phyloP scores from a whole-genome alignment of 2,888 invertebrate genomes.

The Hymenopus coronatus region DNA sequence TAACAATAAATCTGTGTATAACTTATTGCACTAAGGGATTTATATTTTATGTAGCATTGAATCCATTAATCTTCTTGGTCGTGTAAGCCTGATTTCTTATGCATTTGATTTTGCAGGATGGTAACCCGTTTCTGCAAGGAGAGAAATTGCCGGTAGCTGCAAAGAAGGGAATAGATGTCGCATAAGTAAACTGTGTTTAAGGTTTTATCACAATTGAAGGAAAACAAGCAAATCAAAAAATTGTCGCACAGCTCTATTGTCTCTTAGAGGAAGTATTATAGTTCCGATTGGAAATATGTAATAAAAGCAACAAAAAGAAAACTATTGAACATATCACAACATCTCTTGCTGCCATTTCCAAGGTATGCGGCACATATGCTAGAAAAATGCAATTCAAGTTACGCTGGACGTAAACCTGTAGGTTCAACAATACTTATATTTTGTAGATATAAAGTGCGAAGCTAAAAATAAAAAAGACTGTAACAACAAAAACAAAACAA shows the following conservation, averaged over 20 bases:
- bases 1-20: too few species aligned
- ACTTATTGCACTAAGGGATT: too few species aligned
- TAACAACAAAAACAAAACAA: neutral
- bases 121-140: slow-evolving; percentile 81
- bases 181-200: slow-evolving; percentile 32
- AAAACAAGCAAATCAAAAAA: slow-evolving; percentile 35
- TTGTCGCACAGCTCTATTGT: neutral
- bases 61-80: neutral
- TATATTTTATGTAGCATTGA: too few species aligned
- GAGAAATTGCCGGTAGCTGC: slow-evolving; percentile 88
- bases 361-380: neutral
- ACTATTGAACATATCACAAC: neutral
- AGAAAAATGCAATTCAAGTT: neutral
- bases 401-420: neutral
- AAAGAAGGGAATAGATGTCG: slow-evolving; percentile 81
- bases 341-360: neutral
- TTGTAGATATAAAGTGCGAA: neutral
- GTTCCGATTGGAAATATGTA: neutral
- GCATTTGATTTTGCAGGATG: slow-evolving; percentile 54
- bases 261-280: neutral
- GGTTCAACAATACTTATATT: neutral
- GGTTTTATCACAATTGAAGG: neutral
- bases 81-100: neutral
- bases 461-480: neutral
- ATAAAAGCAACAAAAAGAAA: neutral